phyloP scores from a whole-genome alignment of 1,140 invertebrate genomes.

The Drosophila oshimai region DNA sequence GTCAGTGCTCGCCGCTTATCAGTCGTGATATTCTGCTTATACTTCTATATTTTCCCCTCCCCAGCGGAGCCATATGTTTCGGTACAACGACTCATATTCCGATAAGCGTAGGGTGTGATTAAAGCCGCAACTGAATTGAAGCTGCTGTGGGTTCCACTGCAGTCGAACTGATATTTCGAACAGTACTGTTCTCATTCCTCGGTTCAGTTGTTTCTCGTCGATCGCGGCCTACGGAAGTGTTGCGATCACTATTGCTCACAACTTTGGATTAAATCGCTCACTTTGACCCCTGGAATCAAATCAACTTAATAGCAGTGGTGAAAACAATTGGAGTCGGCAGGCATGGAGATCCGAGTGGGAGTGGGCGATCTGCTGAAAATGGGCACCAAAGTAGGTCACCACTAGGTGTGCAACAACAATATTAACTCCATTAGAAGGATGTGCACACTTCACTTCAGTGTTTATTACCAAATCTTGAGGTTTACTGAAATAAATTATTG shows the following conservation, averaged over 20 bases:
- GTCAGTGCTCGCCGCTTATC: slow-evolving; percentile 16
- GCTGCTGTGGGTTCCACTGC: slow-evolving; percentile 22
- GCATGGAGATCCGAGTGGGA: slow-evolving; percentile 53
- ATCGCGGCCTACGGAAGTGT: slow-evolving; percentile 53
- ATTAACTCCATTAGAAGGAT: background rate
- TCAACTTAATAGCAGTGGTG: background rate
- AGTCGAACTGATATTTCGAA: slow-evolving; percentile 31
- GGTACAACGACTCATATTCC: slow-evolving; percentile 7
- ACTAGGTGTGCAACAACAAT: background rate
- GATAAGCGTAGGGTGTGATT: slow-evolving; percentile 66
- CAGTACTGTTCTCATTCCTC: slow-evolving; percentile 9
- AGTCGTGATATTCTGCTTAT: slow-evolving; percentile 5
- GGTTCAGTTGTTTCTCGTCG: slow-evolving; percentile 55
- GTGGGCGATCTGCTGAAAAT: slow-evolving; percentile 56
- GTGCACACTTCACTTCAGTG: no score
- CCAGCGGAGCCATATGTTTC: slow-evolving; percentile 14
- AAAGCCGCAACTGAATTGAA: slow-evolving; percentile 48
- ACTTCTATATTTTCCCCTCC: background rate
- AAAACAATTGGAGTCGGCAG: background rate
- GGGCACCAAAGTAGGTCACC: slow-evolving; percentile 58
- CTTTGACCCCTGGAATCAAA: background rate
- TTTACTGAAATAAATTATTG: background rate
- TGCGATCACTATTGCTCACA: background rate
- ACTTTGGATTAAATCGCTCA: background rate
- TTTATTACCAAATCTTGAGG: background rate